Evolutionary conservation across 2,797 vertebrate species (phyloP).

Genomic region (Falco biarmicus): DNA sequence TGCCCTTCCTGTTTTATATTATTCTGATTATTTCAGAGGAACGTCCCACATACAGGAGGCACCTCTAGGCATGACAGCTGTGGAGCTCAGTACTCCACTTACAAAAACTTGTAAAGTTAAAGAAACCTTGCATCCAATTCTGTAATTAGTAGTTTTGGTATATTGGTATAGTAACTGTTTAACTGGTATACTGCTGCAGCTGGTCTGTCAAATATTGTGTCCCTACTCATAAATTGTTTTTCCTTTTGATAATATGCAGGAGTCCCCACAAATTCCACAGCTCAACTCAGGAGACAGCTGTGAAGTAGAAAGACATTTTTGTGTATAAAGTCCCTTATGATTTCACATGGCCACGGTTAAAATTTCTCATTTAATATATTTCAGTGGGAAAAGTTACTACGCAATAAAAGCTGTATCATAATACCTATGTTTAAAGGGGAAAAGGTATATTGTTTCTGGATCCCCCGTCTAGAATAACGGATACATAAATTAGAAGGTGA

Average conservation of each 20-base stretch:
- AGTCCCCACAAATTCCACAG: background rate
- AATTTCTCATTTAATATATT: constrained; percentile 28
- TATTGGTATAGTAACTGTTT: background rate
- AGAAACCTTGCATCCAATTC: background rate
- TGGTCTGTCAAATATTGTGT: background rate
- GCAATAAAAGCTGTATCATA: constrained; percentile 3
- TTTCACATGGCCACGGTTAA: background rate
- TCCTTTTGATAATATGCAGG: background rate
- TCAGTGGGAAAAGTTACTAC: constrained; percentile 14
- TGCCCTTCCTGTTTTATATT: background rate
- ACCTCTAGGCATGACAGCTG: background rate
- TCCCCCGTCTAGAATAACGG: background rate
- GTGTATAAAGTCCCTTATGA: background rate
- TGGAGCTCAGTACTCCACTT: background rate
- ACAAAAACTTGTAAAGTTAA: background rate
- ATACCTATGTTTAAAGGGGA: background rate
- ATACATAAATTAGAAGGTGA: constrained; percentile 23
- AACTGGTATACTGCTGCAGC: background rate
- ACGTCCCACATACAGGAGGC: background rate
- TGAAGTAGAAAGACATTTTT: constrained; percentile 23
- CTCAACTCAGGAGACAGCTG: background rate
- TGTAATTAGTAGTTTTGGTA: background rate
- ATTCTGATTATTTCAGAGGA: background rate
- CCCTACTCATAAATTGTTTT: background rate
- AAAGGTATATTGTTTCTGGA: constrained; percentile 40